Evolutionary conservation across 2,888 invertebrate genomes (phyloP), one percentile per base, ranked within the genome.

Genomic region (Noctua janthina): DNA sequence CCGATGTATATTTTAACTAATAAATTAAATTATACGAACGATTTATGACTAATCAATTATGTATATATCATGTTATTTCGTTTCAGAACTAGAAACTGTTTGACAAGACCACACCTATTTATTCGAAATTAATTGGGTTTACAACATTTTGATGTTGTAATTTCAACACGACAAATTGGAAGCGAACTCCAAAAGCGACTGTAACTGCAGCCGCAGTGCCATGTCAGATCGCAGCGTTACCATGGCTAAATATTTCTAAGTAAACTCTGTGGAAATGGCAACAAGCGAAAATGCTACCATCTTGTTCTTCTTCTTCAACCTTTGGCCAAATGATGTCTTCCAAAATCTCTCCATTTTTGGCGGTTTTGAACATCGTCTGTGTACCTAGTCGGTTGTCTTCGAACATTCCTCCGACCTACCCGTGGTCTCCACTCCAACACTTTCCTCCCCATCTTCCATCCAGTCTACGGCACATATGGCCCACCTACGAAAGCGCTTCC

Each of bases 21-120:
- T 83, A 88, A 85, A 87, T 88, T 81, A 87, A 73, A 80, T 81
- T 88, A 82, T 79, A 79, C 54, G 67, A 77, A 78, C 69, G 67
- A 86, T 86, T 84, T 84, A 86, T 87, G 54, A 39, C 71, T 74
- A 74, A 81, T 82, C 78, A 88, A 88, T 88, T 79, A 79, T 68
- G 72, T 54, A 54, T 85, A 72, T 59, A 79, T 77, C 67, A 67
- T 76, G 66, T 80, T 80, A 67, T 77, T 78, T 82, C 10, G 64
- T 79, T 78, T 76, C n/a, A 81, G 43, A 79, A 84, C 68, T 73
- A 68, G 74, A 81, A 82, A 76, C 51, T 78, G 74, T 79, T 79
- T 81, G 74, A 83, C 66, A 73, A 77, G 74, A 79, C 82, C 80
- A 79, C 87, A 70, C 81, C 79, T 79, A 84, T 74, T 62, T 68